Evolutionary conservation across 2,888 invertebrate genomes (phyloP), one percentile per base, ranked within the genome.

Genomic region (Embidobia sp.): DNA sequence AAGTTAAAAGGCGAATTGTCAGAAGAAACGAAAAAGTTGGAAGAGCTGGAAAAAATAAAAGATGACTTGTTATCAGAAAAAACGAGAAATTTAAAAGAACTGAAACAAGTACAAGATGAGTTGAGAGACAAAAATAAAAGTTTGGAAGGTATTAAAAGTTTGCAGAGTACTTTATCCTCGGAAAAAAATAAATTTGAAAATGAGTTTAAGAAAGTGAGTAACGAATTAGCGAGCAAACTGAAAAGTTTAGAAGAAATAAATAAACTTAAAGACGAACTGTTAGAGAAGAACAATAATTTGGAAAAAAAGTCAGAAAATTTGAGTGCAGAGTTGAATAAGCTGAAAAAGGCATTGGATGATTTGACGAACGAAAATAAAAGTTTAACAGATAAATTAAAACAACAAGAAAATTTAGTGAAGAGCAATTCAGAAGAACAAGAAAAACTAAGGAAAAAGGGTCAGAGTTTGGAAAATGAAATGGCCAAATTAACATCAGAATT

Each of bases 161-260:
- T n/a, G n/a, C n/a, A n/a, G n/a, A n/a, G n/a, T n/a, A n/a, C n/a
- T n/a, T n/a, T n/a, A n/a, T n/a, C n/a, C n/a, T n/a, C n/a, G n/a
- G n/a, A n/a, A n/a, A n/a, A n/a, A n/a, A n/a, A n/a, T n/a, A n/a
- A n/a, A n/a, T n/a, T n/a, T n/a, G n/a, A n/a, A n/a, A 44, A 73
- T 31, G 72, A 48, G 6, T 51, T 81, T 27, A 79, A 80, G 16
- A 66, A 74, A 8, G 77, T 83, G 40, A 72, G 81, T 18, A 78
- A 79, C 3, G 77, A 74, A 1, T 51, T 81, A 8, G 79, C 42
- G 13, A 22, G 19, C 6, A 79, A 63, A 22, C 55, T 80, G 15
- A 51, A 40, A 1, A 67, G 79, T 5, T 49, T 81, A 15, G 79
- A 80, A 35, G 59, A 53, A 8, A 69, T 80, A 53, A 44, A 80